Evolutionary conservation across 2,113 vertebrate species (phyloP).

Genomic region (Antigone vipio): DNA sequence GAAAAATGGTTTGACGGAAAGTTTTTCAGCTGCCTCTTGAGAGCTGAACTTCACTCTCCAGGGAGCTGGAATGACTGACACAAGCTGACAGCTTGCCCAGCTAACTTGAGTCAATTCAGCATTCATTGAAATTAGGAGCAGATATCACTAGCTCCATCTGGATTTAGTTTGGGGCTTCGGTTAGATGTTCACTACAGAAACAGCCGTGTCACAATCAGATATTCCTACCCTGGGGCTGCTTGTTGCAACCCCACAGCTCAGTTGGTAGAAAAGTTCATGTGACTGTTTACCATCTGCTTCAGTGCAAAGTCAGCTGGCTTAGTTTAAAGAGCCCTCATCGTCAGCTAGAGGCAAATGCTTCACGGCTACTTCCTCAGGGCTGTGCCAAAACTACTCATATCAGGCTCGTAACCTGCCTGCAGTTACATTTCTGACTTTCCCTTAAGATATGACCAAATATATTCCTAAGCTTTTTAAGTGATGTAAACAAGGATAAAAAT

Average conservation of each 20-base stretch:
- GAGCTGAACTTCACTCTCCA: not conserved
- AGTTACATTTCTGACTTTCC: not conserved
- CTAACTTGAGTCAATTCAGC: not conserved
- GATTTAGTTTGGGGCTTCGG: not conserved
- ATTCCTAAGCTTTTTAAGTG: not conserved
- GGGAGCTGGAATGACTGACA: not conserved
- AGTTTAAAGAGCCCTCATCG: not conserved
- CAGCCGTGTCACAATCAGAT: not conserved
- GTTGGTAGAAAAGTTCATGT: conserved; percentile 41
- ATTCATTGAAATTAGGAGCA: not conserved
- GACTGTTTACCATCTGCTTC: conserved; percentile 46
- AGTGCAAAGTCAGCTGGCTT: conserved; percentile 1
- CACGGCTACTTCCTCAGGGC: not conserved
- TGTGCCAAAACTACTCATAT: not conserved
- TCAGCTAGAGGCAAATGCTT: not conserved
- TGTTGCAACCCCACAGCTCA: conserved; percentile 15
- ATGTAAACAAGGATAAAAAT: not conserved
- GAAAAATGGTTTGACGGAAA: not conserved
- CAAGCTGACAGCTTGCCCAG: not conserved
- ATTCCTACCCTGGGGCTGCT: conserved; percentile 33
- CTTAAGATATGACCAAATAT: not conserved
- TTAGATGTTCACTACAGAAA: not conserved
- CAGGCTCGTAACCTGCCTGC: not conserved
- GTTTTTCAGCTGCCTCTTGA: not conserved
- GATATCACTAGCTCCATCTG: not conserved